phyloP scores from a whole-genome alignment of 2,797 vertebrate species.

The Epinephelus coioides region DNA sequence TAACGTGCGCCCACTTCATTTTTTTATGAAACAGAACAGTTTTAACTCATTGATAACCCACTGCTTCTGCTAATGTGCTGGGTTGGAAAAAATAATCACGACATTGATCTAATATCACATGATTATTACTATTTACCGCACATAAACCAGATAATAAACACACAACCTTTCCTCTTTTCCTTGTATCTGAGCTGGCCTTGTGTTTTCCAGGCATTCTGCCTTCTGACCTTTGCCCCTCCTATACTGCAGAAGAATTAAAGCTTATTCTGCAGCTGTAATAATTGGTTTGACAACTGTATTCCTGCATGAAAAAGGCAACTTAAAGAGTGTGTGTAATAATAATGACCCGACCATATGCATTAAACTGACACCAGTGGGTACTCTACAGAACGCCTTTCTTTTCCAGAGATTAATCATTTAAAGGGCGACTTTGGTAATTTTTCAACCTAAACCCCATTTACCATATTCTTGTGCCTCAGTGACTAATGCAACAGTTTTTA shows the following conservation, averaged over 20 bases:
- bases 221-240: background rate
- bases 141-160: background rate
- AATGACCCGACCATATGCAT: no score
- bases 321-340: no score
- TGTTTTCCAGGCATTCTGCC: background rate
- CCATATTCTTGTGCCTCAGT: no score
- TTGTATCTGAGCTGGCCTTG: background rate
- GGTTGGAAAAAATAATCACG: background rate
- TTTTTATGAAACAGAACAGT: constrained; percentile 8
- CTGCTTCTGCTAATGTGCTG: background rate
- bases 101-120: background rate
- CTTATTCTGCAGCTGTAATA: background rate
- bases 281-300: background rate
- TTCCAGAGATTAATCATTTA: no score
- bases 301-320: background rate
- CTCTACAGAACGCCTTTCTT: no score
- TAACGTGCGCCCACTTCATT: constrained; percentile 1
- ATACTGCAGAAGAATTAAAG: background rate
- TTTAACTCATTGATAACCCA: constrained; percentile 18
- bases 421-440: no score
- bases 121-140: background rate
- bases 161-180: background rate
- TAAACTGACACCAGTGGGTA: no score
- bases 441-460: no score
- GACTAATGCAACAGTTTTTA: no score